Percentiles rank a stretch among this genome's conserved stretches.
phyloP scores from a whole-genome alignment of 2,113 vertebrate species.

The Mesitornis unicolor region DNA sequence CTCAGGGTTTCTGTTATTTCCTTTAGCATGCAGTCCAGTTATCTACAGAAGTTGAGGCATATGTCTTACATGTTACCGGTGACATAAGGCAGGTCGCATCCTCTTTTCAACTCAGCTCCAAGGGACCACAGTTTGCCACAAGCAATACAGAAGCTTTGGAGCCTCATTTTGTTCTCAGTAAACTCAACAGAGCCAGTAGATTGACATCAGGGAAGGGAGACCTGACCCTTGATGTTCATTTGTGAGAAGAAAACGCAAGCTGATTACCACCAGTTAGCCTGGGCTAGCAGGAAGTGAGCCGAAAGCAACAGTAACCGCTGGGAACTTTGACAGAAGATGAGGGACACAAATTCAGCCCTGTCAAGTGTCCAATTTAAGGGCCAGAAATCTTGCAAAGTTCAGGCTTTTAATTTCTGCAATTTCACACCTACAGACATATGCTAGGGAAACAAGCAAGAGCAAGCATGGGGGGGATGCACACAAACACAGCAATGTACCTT shows the following conservation, averaged over 20 bases:
- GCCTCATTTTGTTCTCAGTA: not conserved
- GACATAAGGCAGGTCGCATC: not conserved
- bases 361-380: not conserved
- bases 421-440: not conserved
- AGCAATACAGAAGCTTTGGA: not conserved
- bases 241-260: not conserved
- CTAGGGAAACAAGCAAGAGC: not conserved
- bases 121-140: not conserved
- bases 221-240: not conserved
- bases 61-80: not conserved
- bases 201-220: not conserved
- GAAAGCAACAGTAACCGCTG: not conserved
- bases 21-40: not conserved
- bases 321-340: not conserved
- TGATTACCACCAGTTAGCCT: not conserved
- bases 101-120: not conserved
- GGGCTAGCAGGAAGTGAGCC: not conserved
- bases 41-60: not conserved
- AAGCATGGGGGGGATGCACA: not conserved
- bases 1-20: not conserved
- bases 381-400: not conserved
- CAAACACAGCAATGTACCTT: not conserved
- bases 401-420: not conserved
- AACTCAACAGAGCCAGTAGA: not conserved
- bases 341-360: not conserved